Percentiles rank a stretch among this genome's conserved stretches.
Evolutionary conservation across 2,888 invertebrate species (phyloP).

Genomic region (Campaea margaritaria): DNA sequence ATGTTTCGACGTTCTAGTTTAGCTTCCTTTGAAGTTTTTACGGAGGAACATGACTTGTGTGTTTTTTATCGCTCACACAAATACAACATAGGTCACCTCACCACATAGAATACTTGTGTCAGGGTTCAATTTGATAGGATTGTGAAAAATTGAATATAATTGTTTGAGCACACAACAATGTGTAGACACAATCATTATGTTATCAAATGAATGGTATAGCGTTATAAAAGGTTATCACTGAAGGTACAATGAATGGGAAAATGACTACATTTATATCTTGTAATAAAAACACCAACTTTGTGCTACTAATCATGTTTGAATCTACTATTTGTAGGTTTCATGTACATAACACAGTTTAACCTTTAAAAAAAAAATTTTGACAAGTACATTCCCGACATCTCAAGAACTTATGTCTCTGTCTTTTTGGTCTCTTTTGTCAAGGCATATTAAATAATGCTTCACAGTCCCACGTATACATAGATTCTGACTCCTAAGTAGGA

Average conservation of each 20-base stretch:
- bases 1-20: slow-evolving; percentile 23
- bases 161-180: background rate
- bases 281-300: background rate
- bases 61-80: slow-evolving; percentile 8
- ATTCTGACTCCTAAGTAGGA: too few species aligned
- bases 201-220: slow-evolving; percentile 22
- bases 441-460: too few species aligned
- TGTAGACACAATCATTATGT: slow-evolving; percentile 12
- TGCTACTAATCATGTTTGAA: background rate
- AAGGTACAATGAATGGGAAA: slow-evolving; percentile 1
- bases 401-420: too few species aligned
- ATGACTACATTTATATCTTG: background rate
- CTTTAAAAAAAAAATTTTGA: too few species aligned
- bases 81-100: background rate
- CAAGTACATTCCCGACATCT: too few species aligned
- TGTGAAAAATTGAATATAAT: background rate
- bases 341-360: too few species aligned
- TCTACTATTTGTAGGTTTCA: too few species aligned
- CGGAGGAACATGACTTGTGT: slow-evolving; percentile 13
- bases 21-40: slow-evolving; percentile 27
- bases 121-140: background rate
- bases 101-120: background rate
- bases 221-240: slow-evolving; percentile 19
- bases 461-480: too few species aligned
- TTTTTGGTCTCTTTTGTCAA: too few species aligned